Percentiles rank a stretch among this genome's conserved stretches.
phyloP scores from a whole-genome alignment of 2,113 vertebrate genomes.

The Labeo rohita region DNA sequence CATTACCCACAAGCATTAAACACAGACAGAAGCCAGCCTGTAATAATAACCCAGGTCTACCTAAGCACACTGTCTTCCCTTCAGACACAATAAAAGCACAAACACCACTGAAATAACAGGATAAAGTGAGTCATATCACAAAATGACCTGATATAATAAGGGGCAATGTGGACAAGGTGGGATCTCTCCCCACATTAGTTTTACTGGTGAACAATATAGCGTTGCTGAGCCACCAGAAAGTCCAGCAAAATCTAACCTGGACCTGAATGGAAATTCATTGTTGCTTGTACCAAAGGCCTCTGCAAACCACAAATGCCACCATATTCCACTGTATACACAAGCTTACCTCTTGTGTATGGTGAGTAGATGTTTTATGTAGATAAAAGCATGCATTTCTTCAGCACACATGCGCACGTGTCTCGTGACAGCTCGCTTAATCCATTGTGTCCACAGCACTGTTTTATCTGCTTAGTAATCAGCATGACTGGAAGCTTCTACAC shows the following conservation, averaged over 20 bases:
- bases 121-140: neutral
- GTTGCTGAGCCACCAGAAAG: neutral
- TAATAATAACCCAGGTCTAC: neutral
- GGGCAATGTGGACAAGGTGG: neutral
- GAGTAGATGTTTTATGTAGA: constrained; percentile 2
- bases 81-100: neutral
- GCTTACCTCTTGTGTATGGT: neutral
- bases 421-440: constrained; percentile 24
- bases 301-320: no score
- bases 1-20: constrained; percentile 11
- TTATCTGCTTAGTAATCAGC: constrained; percentile 39
- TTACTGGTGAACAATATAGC: neutral
- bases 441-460: neutral
- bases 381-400: neutral
- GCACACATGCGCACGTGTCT: neutral
- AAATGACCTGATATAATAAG: neutral
- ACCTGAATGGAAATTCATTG: neutral
- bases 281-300: neutral
- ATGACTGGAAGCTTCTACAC: constrained; percentile 34
- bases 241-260: neutral
- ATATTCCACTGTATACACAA: neutral
- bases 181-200: neutral
- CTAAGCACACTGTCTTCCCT: neutral
- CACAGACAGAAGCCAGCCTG: neutral
- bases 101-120: neutral